These are phyloP conservation scores for Tenualosa thibaudeaui DNA, from an alignment of 2,797 vertebrate genomes.

Conservation along the genomic window DNA sequence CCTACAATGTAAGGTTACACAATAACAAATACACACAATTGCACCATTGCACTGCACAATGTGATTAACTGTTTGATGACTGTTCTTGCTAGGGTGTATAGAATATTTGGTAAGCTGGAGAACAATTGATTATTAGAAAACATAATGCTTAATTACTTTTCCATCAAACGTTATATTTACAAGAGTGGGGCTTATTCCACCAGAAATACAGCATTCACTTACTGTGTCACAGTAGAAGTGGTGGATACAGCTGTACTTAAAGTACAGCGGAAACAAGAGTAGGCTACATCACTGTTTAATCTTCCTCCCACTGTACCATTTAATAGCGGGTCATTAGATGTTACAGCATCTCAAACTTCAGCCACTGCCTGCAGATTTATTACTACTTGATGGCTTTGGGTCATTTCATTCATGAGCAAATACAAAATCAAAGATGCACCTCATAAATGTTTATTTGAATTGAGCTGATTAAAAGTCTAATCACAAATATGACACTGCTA, in stretches of 20 bases:
- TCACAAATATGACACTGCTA: background rate
- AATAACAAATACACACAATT: background rate
- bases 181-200: background rate
- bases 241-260: background rate
- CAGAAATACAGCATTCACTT: background rate
- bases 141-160: background rate
- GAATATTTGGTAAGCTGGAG: background rate
- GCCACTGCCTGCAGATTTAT: background rate
- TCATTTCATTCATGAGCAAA: background rate
- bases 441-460: constrained; percentile 8
- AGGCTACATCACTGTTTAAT: background rate
- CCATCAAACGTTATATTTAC: too few species aligned
- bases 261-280: too few species aligned
- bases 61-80: background rate
- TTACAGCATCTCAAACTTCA: background rate
- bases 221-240: background rate
- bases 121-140: background rate
- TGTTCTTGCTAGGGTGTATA: background rate
- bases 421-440: background rate
- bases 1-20: background rate
- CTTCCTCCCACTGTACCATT: background rate
- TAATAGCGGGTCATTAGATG: background rate
- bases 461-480: background rate
- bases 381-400: background rate
- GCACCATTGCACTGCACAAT: background rate